Percentiles rank a stretch among this genome's conserved stretches.
Conservation (phyloP, 1,140 invertebrate genomes). For the Calephelis nemesis region DNA sequence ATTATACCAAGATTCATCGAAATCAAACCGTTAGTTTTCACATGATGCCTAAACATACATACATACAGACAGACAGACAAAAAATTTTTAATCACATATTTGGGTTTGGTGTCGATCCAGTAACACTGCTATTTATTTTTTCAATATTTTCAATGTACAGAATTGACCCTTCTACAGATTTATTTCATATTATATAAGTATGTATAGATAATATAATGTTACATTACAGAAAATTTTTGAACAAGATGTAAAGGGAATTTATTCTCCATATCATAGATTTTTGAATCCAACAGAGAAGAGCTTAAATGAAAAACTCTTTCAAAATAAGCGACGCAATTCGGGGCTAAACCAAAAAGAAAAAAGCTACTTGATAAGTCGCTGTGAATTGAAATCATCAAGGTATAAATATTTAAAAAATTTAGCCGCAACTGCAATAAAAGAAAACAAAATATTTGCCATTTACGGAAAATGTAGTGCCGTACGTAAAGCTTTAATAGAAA, state of each 20-base stretch:
- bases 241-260: constrained; percentile 41
- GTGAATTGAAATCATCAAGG: constrained; percentile 46
- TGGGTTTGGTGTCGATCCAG: too few relatives aligned
- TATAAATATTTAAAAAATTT: constrained; percentile 54
- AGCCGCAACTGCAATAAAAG: constrained; percentile 50
- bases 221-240: constrained; percentile 37
- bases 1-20: too few relatives aligned
- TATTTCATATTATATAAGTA: too few relatives aligned
- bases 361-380: constrained; percentile 54
- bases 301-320: constrained; percentile 25
- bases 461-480: constrained; percentile 70
- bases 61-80: too few relatives aligned
- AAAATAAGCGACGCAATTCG: constrained; percentile 29
- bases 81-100: too few relatives aligned
- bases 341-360: constrained; percentile 63
- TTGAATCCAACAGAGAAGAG: constrained; percentile 27
- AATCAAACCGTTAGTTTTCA: too few relatives aligned
- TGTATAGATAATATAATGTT: too few relatives aligned
- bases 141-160: too few relatives aligned
- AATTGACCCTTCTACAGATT: too few relatives aligned
- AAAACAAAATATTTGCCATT: constrained; percentile 68
- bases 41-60: too few relatives aligned
- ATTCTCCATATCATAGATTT: constrained; percentile 46
- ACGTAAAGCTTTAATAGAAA: constrained; percentile 74
- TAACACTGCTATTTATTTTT: too few relatives aligned